Evolutionary conservation across 2,797 vertebrate genomes (phyloP), one percentile per base, ranked within the genome.

Genomic region (Eospalax fontanierii): DNA sequence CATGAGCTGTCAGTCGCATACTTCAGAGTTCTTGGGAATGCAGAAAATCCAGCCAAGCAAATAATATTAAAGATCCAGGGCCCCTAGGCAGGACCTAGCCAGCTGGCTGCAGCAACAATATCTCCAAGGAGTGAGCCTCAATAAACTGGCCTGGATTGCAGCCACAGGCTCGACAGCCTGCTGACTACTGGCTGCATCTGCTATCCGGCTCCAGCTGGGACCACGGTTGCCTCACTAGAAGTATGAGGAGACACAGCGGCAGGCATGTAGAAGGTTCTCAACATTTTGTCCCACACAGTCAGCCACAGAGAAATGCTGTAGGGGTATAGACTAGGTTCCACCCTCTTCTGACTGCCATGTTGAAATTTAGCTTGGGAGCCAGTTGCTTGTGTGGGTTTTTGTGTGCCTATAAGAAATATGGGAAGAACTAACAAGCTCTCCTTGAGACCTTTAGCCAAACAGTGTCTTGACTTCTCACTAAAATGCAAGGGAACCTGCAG

Each of bases 1-100:
- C 5, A 71, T 40, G 71, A 76, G 40, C 78, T 63, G 30, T 74
- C 57, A 81, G 76, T n/a, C 30, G 50, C 7, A 12, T 50, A 46
- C n/a, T 70, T 70, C 71, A 94, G 78, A 22, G 24, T 65, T 93
- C 74, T 85, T n/a, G 12, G 57, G 78, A 90, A 74, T 93, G 35
- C 61, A 85, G 63, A 33, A 79, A 65, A 86, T 15, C 43, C 79
- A 88, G 65, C 61, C 61, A 94, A 92, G 61, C 63, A 92, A 61
- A 83, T 54, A 90, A 33, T 28, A 83, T 46, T 63, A 68, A 97
- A 43, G 63, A 75, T 9, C 38, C 26, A 79, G 57, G 83, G 61
- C 33, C 16, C 70, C 50, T 8, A 19, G 2, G 68, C n/a, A 46
- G 71, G 26, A n/a, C 30, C 81, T 50, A 40, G 90, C 76, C 92